A percentile compares a stretch with the other conserved stretches of the same genome.
Evolutionary conservation across 92 coral and sea anemone species (phyloP).

Genomic region (Bergia sp.): DNA sequence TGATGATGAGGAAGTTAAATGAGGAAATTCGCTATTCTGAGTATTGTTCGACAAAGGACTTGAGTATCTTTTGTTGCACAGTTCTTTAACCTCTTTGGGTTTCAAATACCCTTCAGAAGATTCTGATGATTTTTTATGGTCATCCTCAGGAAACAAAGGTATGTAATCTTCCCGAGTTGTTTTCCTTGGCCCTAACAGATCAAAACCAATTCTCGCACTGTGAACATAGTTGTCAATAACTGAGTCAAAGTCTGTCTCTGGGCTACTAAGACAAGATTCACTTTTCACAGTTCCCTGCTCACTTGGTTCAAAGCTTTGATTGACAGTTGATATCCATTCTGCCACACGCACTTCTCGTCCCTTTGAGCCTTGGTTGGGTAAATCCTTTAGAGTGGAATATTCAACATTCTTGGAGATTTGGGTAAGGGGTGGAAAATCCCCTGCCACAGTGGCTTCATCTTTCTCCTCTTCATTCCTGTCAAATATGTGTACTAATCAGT

Average conservation of each 20-base stretch:
- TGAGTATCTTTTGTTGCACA: neutral
- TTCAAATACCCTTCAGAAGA: neutral
- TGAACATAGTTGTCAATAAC: slow-evolving; percentile 35
- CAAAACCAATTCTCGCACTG: neutral
- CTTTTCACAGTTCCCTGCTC: slow-evolving; percentile 65
- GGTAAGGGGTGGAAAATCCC: neutral
- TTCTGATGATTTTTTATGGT: neutral
- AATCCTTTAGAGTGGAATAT: neutral
- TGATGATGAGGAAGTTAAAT: neutral
- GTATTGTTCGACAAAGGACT: neutral
- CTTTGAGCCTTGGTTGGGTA: slow-evolving; percentile 17
- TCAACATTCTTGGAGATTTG: neutral
- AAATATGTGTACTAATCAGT: neutral
- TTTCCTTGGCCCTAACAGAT: neutral
- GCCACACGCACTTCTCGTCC: slow-evolving; percentile 62
- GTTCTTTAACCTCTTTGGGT: neutral
- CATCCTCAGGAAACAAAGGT: neutral
- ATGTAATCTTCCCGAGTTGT: neutral
- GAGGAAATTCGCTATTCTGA: neutral
- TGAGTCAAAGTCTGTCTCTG: slow-evolving; percentile 20
- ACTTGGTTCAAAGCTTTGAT: slow-evolving; percentile 71
- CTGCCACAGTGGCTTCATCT: neutral
- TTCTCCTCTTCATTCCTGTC: neutral
- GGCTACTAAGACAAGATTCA: slow-evolving; percentile 21
- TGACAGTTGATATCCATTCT: slow-evolving; percentile 72